phyloP scores from a whole-genome alignment of 1,140 invertebrate species.

The Megathymus violae region DNA sequence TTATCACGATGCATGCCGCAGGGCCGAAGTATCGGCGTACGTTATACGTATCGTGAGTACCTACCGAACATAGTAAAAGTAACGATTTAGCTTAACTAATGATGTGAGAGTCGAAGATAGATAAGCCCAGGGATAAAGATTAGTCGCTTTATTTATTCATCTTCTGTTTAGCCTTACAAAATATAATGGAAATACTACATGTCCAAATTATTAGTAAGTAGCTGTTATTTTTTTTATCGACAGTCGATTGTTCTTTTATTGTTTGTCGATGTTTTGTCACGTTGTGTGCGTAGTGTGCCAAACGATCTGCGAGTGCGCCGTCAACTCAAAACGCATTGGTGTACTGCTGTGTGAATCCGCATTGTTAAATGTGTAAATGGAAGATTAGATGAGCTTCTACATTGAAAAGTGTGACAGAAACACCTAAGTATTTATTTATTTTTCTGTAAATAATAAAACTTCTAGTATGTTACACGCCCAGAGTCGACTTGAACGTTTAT shows the following conservation, averaged over 20 bases:
- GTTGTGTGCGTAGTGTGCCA: conserved; percentile 23
- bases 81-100: no score
- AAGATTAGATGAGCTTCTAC: conserved; percentile 14
- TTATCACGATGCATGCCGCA: no score
- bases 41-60: no score
- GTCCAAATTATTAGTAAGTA: not conserved
- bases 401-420: conserved; percentile 15
- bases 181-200: no score
- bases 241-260: conserved; percentile 27
- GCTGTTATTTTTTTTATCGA: conserved; percentile 6
- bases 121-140: no score
- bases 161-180: not conserved
- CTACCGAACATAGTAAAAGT: no score
- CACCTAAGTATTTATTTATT: conserved; percentile 33
- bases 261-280: conserved; percentile 1
- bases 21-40: no score
- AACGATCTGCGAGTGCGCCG: conserved; percentile 19
- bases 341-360: not conserved
- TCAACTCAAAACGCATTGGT: conserved; percentile 1
- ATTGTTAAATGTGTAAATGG: conserved; percentile 3
- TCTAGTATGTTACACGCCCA: conserved; percentile 20
- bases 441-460: conserved; percentile 27
- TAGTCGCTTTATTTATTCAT: not conserved
- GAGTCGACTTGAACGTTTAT: conserved; percentile 22
- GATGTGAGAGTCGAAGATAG: no score